Conservation (phyloP, 2,888 invertebrate genomes). For the Dione juno region DNA sequence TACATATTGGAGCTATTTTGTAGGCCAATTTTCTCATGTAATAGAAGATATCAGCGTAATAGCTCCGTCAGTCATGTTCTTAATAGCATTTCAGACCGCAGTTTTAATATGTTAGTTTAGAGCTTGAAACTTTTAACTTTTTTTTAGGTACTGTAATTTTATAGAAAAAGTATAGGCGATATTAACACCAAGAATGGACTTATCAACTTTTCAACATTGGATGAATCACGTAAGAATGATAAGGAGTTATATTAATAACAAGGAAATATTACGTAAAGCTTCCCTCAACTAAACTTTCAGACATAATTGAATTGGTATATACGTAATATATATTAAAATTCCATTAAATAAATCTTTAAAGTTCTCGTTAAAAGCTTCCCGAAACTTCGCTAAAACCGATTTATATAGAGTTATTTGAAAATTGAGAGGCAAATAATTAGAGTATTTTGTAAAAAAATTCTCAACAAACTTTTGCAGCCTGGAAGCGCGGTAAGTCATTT, state of each 20-base stretch:
- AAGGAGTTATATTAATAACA: no score
- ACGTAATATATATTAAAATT: background rate
- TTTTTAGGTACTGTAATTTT: no score
- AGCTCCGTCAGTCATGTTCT: conserved; percentile 33
- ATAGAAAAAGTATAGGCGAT: no score
- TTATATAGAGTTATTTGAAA: conserved; percentile 29
- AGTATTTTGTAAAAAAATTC: conserved; percentile 32
- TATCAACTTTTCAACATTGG: no score
- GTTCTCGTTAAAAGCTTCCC: conserved; percentile 4
- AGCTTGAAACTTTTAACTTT: background rate
- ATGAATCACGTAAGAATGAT: no score
- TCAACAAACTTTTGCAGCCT: conserved; percentile 33
- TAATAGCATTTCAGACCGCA: conserved; percentile 30
- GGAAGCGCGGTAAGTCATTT: conserved; percentile 42
- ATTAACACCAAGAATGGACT: no score
- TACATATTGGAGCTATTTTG: background rate
- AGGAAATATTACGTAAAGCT: background rate
- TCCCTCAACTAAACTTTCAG: background rate
- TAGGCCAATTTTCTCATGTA: conserved; percentile 1
- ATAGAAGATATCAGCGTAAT: conserved; percentile 10
- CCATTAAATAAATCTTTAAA: background rate
- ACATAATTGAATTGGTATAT: background rate
- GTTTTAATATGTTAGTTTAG: conserved; percentile 22
- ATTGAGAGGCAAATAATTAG: conserved; percentile 35
- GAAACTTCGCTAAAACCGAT: conserved; percentile 11